Percentiles rank a stretch among this genome's conserved stretches.
These are phyloP conservation scores for Urophycis tenuis DNA, from an alignment of 2,797 vertebrate species.

Conservation along the genomic window DNA sequence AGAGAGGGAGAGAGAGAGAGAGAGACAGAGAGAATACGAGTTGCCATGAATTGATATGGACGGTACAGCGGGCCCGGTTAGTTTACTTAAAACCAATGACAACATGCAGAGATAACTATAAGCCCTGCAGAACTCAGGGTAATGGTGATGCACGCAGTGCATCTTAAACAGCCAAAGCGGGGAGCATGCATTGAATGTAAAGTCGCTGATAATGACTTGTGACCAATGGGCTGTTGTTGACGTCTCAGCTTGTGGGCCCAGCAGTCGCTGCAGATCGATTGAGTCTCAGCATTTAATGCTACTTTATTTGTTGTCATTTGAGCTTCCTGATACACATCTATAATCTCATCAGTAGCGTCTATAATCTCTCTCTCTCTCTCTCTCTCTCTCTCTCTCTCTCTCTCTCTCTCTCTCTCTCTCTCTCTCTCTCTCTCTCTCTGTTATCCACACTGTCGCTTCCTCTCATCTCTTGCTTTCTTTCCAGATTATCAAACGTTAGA, in stretches of 20 bases:
- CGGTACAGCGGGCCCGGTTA: not conserved
- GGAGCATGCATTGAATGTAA: conserved; percentile 26
- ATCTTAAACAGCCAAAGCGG: not conserved
- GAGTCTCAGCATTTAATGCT: conserved; percentile 33
- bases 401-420: conserved; percentile 8
- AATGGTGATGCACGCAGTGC: not conserved
- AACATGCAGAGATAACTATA: not conserved
- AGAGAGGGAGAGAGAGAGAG: not conserved
- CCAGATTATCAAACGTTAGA: not conserved
- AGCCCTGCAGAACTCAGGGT: not conserved
- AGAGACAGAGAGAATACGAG: not conserved
- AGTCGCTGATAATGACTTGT: conserved; percentile 28
- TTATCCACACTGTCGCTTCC: too few species aligned
- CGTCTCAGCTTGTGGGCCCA: conserved; percentile 51
- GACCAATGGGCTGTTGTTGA: conserved; percentile 25
- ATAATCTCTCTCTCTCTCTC: conserved; percentile 8
- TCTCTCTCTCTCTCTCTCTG: too few species aligned
- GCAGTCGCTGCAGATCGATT: conserved; percentile 48
- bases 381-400: conserved; percentile 4
- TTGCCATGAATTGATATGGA: not conserved
- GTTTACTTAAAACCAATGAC: not conserved
- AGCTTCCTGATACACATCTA: conserved; percentile 26
- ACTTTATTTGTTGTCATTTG: conserved; percentile 25
- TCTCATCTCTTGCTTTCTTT: not conserved
- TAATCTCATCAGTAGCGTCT: conserved; percentile 29